phyloP scores from a whole-genome alignment of 2,888 invertebrate genomes.

The Acleris emargana region DNA sequence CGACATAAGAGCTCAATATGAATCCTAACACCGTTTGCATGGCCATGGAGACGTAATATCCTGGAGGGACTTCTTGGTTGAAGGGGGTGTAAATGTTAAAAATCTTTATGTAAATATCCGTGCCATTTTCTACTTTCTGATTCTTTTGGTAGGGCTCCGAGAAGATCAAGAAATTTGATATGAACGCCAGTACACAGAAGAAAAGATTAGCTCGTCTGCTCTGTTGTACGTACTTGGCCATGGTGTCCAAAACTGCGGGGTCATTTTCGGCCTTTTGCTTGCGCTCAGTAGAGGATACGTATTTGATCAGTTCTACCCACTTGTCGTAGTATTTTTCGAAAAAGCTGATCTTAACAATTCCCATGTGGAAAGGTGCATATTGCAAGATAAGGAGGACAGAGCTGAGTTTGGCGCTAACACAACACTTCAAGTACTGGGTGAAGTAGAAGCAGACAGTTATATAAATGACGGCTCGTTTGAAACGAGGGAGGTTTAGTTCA shows the following conservation, averaged over 20 bases:
- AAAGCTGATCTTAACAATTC: conserved; percentile 56
- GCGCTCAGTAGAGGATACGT: conserved; percentile 55
- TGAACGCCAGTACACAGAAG: conserved; percentile 57
- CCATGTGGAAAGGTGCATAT: conserved; percentile 66
- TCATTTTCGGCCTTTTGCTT: conserved; percentile 48
- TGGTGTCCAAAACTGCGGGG: conserved; percentile 42
- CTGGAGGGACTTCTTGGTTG: conserved; percentile 52
- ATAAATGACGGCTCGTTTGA: conserved; percentile 54
- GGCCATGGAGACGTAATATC: conserved; percentile 59
- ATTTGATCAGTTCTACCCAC: conserved; percentile 58
- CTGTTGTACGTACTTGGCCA: conserved; percentile 51
- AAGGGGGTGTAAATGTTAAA: conserved; percentile 58
- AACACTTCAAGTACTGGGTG: conserved; percentile 60
- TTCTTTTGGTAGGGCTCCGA: conserved; percentile 61
- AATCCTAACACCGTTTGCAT: conserved; percentile 60
- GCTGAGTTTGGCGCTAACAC: conserved; percentile 47
- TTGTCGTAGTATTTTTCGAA: conserved; percentile 55
- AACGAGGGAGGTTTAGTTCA: conserved; percentile 41
- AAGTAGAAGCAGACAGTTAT: conserved; percentile 55
- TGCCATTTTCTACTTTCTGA: conserved; percentile 52
- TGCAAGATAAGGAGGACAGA: conserved; percentile 57
- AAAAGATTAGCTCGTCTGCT: conserved; percentile 59
- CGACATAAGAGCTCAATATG: conserved; percentile 56
- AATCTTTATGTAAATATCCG: conserved; percentile 54
- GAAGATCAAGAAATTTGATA: conserved; percentile 60